Conservation (phyloP, 2,888 invertebrate genomes). For the Acanthopleura granulata region DNA sequence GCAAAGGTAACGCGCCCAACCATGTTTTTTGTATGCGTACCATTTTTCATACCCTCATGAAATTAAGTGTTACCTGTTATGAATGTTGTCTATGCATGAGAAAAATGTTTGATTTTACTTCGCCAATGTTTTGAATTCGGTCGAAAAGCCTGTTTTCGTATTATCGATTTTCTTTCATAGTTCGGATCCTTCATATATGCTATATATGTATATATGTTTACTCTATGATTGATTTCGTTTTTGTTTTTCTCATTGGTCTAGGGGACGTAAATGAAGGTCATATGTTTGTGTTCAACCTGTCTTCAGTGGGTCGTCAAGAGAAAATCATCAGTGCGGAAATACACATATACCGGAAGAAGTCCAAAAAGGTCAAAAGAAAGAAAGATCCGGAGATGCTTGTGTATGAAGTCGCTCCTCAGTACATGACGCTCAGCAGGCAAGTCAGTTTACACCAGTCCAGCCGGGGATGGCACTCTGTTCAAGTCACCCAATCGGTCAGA, state of each 20-base stretch:
- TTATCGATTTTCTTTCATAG: too few species aligned
- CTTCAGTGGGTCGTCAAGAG: slow-evolving; percentile 62
- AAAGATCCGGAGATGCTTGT: slow-evolving; percentile 47
- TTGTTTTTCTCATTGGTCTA: slow-evolving; percentile 37
- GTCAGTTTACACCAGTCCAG: slow-evolving; percentile 45
- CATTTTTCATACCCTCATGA: too few species aligned
- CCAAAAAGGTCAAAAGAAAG: slow-evolving; percentile 29
- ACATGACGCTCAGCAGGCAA: slow-evolving; percentile 44
- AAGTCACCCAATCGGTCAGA: slow-evolving; percentile 58
- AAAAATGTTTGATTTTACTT: too few species aligned
- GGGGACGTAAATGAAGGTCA: slow-evolving; percentile 65
- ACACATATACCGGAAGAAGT: slow-evolving; percentile 64
- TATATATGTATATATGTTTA: too few species aligned
- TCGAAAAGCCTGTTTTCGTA: too few species aligned
- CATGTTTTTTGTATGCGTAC: too few species aligned
- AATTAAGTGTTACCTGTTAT: too few species aligned
- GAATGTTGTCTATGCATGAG: too few species aligned
- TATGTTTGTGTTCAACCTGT: slow-evolving; percentile 69
- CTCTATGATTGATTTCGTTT: not conserved
- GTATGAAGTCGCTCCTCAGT: slow-evolving; percentile 54
- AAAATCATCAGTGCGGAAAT: slow-evolving; percentile 66
- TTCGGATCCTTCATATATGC: too few species aligned
- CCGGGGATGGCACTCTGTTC: slow-evolving; percentile 65
- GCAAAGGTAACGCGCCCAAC: too few species aligned
- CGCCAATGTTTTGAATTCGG: too few species aligned